Percentiles rank a stretch among this genome's conserved stretches.
Conservation (phyloP, 2,888 invertebrate genomes). For the Leucophenga maculata region DNA sequence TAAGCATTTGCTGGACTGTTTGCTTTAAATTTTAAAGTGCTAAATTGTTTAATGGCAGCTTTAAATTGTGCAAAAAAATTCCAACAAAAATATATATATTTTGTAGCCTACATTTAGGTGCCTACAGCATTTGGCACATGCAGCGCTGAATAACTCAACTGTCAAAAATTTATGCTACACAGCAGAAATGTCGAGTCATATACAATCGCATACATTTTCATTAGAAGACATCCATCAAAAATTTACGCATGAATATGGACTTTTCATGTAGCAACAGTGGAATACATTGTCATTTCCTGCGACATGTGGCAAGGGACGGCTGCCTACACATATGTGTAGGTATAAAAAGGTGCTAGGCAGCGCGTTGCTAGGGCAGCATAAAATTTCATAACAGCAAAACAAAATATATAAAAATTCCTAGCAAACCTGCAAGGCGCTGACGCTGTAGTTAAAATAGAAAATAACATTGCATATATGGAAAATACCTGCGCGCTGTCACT, state of each 20-base stretch:
- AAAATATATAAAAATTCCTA: background rate
- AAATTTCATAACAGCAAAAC: background rate
- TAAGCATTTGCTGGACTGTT: too few species aligned
- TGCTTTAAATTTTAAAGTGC: too few species aligned
- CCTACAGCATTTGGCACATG: background rate
- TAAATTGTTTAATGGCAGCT: too few species aligned
- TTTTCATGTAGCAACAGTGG: conserved; percentile 56
- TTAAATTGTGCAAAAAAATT: too few species aligned
- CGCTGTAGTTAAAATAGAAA: background rate
- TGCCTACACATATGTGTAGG: conserved; percentile 8
- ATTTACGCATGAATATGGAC: conserved; percentile 67
- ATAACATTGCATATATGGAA: background rate
- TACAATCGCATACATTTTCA: conserved; percentile 50
- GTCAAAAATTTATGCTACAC: conserved; percentile 12
- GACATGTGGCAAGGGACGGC: background rate
- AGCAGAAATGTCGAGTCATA: conserved; percentile 20
- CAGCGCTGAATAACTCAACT: conserved; percentile 55
- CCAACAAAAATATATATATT: too few species aligned
- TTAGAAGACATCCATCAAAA: conserved; percentile 62
- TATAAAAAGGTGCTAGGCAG: background rate
- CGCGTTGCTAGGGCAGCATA: background rate
- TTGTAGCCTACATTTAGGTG: too few species aligned
- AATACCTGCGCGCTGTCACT: conserved; percentile 15
- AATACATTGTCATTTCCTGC: conserved; percentile 26
- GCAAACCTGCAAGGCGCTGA: conserved; percentile 10